Evolutionary conservation across 2,113 vertebrate genomes (phyloP).

Genomic region (Cephalopholis sonnerati): DNA sequence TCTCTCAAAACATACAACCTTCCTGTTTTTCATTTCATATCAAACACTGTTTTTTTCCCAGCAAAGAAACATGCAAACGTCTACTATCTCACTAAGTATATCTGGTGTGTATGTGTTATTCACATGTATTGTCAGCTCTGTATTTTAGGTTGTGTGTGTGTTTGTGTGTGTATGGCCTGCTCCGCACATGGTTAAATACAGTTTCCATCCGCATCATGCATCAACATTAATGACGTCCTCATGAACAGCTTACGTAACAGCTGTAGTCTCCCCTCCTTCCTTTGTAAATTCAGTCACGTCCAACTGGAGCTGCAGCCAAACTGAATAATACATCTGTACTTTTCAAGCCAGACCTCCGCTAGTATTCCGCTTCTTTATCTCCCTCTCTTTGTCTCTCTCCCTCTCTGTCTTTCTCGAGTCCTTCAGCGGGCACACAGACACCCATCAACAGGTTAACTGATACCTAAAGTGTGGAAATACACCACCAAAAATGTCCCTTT

Average conservation of each 20-base stretch:
- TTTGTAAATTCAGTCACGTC: conserved; percentile 87
- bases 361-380: conserved; percentile 42
- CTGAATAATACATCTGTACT: conserved; percentile 87
- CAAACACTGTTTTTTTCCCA: background rate
- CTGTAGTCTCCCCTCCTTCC: conserved; percentile 71
- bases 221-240: conserved; percentile 71
- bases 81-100: background rate
- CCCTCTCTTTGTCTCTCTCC: background rate
- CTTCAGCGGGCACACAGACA: conserved; percentile 40
- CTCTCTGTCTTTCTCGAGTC: conserved; percentile 30
- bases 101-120: background rate
- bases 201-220: conserved; percentile 49
- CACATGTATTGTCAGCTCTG: background rate
- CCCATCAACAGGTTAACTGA: conserved; percentile 57
- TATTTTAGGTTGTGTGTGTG: background rate
- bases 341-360: conserved; percentile 63
- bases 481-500: conserved; percentile 3
- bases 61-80: background rate
- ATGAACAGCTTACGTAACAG: conserved; percentile 76
- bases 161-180: conserved; percentile 10
- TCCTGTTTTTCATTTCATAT: conserved; percentile 12
- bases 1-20: conserved; percentile 13
- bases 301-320: conserved; percentile 81
- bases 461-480: background rate
- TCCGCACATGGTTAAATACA: conserved; percentile 46